Base-by-base conservation (phyloP, 2,888 invertebrate species). In the Nymphalis c-album region DNA sequence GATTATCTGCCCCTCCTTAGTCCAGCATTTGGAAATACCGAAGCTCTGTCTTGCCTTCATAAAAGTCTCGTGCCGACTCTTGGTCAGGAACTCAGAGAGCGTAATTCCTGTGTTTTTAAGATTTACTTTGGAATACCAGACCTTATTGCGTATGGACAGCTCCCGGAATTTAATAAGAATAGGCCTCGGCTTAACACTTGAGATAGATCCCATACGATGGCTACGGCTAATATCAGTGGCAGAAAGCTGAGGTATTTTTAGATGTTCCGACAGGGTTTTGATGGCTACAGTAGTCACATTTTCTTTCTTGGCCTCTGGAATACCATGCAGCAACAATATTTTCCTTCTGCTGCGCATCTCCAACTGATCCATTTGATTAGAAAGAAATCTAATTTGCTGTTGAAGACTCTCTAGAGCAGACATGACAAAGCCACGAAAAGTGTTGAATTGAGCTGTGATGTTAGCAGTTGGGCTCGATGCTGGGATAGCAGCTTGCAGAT, bases 271-370 rank as follows among this genome's bases (percentile, higher is more conserved):
- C 8, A 66, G 13, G n/a, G n/a, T 5, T 17, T 47, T 47, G 4
- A 47, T 47, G 17, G 67, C 68, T 8, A 31, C 16, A 4, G 17
- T 26, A 53, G 58, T 50, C 2, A 60, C 8, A 45, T 73, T 60
- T 51, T 71, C 67, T 0, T 55, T 50, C 8, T 59, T 64, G 0
- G 26, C 40, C 26, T 74, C 74, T 1, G 60, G 51, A 1, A 74
- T 53, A 3, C 73, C 71, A 45, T 74, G 71, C 1, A 74, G 0
- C 18, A 72, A 31, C 6, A 72, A 26, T 13, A 71, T 67, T 46
- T 73, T 74, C 5, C 72, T 53, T n/a, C 72, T 47, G 5, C 68
- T 53, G 3, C 63, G 55, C 67, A 70, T 72, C 26, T 72, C 70
- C 2, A 47, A 18, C 4, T 66, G 51, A 47, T 70, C 73, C 7